phyloP scores from a whole-genome alignment of 2,113 vertebrate species.

The Tenebrosternarchus preto region DNA sequence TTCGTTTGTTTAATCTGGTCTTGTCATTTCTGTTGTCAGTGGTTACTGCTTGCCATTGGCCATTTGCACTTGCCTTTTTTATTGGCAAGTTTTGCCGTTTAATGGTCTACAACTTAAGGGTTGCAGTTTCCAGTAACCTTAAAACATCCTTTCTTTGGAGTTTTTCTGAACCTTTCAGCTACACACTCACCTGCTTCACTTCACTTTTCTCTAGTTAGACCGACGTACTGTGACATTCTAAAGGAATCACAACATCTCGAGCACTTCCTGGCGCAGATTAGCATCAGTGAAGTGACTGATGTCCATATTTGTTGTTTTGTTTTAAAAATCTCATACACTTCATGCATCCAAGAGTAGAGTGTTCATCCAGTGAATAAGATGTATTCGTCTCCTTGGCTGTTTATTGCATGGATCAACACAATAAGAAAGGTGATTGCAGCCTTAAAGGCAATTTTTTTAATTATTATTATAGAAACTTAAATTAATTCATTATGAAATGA shows the following conservation, averaged over 20 bases:
- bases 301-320: neutral
- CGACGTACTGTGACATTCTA: too few relatives aligned
- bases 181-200: too few relatives aligned
- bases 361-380: neutral
- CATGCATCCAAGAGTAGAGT: neutral
- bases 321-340: neutral
- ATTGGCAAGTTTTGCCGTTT: neutral
- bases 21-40: slow-evolving; percentile 46
- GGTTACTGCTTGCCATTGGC: slow-evolving; percentile 6
- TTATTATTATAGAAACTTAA: too few relatives aligned
- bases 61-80: slow-evolving; percentile 16
- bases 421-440: neutral
- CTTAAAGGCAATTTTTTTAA: neutral
- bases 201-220: neutral
- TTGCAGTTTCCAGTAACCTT: neutral
- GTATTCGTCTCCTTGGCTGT: neutral
- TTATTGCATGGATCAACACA: neutral
- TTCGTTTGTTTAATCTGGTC: slow-evolving; percentile 41
- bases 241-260: slow-evolving; percentile 12
- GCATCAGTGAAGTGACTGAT: neutral
- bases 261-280: neutral
- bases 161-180: too few relatives aligned
- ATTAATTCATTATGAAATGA: too few relatives aligned
- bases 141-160: too few relatives aligned
- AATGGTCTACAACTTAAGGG: neutral